Evolutionary conservation across 2,888 invertebrate genomes (phyloP).

Genomic region (Drosophila stalkeri): DNA sequence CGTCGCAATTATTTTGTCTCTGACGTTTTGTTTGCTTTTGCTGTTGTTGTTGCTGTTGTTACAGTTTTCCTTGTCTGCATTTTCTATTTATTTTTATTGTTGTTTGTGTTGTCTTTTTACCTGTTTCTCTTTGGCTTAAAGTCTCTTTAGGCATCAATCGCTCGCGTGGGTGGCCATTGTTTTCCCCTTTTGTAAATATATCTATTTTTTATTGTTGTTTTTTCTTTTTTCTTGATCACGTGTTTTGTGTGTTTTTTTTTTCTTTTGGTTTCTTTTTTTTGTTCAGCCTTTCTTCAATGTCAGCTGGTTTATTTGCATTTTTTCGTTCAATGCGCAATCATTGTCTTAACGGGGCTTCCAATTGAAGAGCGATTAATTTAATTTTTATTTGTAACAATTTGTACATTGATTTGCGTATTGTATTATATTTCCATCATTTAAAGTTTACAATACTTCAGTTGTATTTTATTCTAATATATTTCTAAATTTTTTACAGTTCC

Average conservation of each 20-base stretch:
- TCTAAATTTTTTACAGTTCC: slow-evolving; percentile 88
- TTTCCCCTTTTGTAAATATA: slow-evolving; percentile 36
- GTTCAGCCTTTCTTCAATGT: slow-evolving; percentile 56
- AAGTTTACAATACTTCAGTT: too few species aligned
- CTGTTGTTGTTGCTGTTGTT: slow-evolving; percentile 27
- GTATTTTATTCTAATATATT: slow-evolving; percentile 11
- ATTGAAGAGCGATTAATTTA: slow-evolving; percentile 4
- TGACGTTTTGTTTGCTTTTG: slow-evolving; percentile 41
- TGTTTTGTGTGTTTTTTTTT: slow-evolving; percentile 51
- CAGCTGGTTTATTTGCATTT: slow-evolving; percentile 61
- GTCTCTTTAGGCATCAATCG: slow-evolving; percentile 41
- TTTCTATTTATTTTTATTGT: slow-evolving; percentile 29
- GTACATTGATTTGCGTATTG: neutral
- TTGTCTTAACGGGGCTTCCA: slow-evolving; percentile 41
- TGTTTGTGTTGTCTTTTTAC: slow-evolving; percentile 34
- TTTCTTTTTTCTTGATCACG: slow-evolving; percentile 58
- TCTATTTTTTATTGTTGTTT: slow-evolving; percentile 23
- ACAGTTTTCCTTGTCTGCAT: slow-evolving; percentile 59
- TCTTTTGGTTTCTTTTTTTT: slow-evolving; percentile 7
- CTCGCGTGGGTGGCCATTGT: slow-evolving; percentile 64
- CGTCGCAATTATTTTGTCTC: slow-evolving; percentile 63
- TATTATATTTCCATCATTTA: neutral
- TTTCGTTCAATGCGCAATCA: slow-evolving; percentile 32
- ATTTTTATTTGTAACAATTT: neutral
- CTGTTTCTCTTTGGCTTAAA: slow-evolving; percentile 46